Evolutionary conservation across 37 sponge, comb jelly and placozoan species (phyloP).

Genomic region (Cliona cf. orientalis): DNA sequence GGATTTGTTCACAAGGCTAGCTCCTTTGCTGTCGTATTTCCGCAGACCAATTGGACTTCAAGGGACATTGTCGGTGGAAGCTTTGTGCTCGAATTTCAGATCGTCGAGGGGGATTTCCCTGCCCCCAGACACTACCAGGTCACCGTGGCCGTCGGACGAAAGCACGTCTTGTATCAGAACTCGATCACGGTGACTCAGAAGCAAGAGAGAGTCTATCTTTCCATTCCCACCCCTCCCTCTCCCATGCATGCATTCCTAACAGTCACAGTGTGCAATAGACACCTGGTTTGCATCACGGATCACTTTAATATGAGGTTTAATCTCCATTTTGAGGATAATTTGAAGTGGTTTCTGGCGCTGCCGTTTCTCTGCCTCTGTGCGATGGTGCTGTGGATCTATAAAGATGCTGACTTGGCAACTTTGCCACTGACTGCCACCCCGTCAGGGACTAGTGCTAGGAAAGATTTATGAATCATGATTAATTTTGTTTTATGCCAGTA

Average conservation of each 20-base stretch:
- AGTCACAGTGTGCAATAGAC: slow-evolving; percentile 50
- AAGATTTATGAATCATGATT: too few relatives aligned
- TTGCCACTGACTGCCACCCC: too few relatives aligned
- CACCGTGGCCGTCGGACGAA: slow-evolving; percentile 20
- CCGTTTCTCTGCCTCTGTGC: slow-evolving; percentile 66
- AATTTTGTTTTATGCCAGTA: too few relatives aligned
- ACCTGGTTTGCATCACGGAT: slow-evolving; percentile 25
- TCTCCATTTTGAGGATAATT: slow-evolving; percentile 63
- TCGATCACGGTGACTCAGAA: not conserved
- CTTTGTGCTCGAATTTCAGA: slow-evolving; percentile 25
- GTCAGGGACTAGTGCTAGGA: too few relatives aligned
- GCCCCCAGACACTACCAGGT: not conserved
- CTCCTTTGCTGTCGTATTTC: slow-evolving; percentile 29
- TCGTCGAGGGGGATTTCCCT: not conserved
- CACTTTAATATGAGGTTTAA: slow-evolving; percentile 52
- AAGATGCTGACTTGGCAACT: too few relatives aligned
- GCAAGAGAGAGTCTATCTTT: not conserved
- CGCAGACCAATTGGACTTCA: not conserved
- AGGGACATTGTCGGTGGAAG: slow-evolving; percentile 41
- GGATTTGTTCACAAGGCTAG: slow-evolving; percentile 56
- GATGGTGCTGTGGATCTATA: slow-evolving; percentile 56
- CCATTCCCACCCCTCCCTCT: slow-evolving; percentile 39
- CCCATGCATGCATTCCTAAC: slow-evolving; percentile 32
- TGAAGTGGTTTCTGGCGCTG: slow-evolving; percentile 69
- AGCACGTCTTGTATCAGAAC: slow-evolving; percentile 22